Conservation (phyloP, 2,888 invertebrate species). For the Nasonia oneida region DNA sequence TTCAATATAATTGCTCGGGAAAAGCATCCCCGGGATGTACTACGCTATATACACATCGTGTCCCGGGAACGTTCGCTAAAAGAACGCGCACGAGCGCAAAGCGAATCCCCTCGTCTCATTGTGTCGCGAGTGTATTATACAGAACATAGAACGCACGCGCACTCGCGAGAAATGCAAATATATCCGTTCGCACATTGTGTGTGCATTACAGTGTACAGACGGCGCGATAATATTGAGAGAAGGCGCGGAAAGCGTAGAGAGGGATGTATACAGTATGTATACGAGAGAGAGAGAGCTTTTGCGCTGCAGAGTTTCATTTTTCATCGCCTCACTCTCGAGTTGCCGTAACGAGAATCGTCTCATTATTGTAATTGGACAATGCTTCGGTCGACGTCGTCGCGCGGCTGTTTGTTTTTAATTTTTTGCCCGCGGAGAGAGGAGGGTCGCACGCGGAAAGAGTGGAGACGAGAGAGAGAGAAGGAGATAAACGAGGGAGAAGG, state of each 20-base stretch:
- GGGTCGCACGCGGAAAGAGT: conserved; percentile 2
- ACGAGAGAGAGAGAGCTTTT: neutral
- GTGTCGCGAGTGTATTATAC: neutral
- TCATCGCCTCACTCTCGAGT: conserved; percentile 60
- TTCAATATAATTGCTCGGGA: conserved; percentile 41
- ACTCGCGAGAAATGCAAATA: conserved; percentile 72
- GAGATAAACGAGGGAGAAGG: conserved; percentile 44
- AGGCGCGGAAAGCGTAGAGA: neutral
- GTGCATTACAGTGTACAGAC: conserved; percentile 71
- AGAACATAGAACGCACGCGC: neutral
- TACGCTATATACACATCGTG: neutral
- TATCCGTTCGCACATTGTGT: conserved; percentile 76
- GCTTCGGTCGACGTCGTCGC: conserved; percentile 64
- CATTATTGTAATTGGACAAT: conserved; percentile 74
- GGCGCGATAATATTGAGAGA: conserved; percentile 72
- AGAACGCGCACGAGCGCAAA: conserved; percentile 3
- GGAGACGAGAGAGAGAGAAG: conserved; percentile 14
- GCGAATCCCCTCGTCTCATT: conserved; percentile 32
- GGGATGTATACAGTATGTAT: neutral
- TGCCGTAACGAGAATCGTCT: conserved; percentile 69
- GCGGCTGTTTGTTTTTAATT: conserved; percentile 63
- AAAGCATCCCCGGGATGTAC: conserved; percentile 8
- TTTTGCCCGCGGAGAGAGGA: conserved; percentile 50
- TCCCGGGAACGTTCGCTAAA: conserved; percentile 1
- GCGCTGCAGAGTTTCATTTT: conserved; percentile 63